Percentiles rank a stretch among this genome's conserved stretches.
These are phyloP conservation scores for Drosophila lutescens DNA, from an alignment of 2,888 invertebrate genomes.

Conservation along the genomic window DNA sequence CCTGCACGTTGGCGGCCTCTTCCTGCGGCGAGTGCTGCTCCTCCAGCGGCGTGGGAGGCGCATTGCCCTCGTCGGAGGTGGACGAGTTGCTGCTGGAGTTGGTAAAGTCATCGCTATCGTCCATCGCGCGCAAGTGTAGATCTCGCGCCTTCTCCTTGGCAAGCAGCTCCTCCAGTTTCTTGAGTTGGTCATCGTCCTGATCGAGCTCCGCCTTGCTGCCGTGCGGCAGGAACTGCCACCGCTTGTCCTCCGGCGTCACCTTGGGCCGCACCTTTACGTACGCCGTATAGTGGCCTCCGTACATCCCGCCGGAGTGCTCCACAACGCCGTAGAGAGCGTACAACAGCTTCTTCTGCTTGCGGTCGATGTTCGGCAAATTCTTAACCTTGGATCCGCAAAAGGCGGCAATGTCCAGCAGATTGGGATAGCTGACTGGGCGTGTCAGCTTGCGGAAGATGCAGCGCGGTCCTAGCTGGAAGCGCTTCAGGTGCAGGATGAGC, in stretches of 20 bases:
- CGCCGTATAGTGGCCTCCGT: constrained; percentile 94
- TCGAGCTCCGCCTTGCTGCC: constrained; percentile 86
- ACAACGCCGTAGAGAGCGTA: constrained; percentile 98
- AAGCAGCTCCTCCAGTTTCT: constrained; percentile 83
- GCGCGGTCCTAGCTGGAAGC: constrained; percentile 93
- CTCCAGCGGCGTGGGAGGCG: constrained; percentile 81
- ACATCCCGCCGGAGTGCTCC: constrained; percentile 96
- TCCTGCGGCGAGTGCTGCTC: constrained; percentile 62
- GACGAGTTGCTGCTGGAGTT: constrained; percentile 85
- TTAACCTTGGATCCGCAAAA: constrained; percentile 91
- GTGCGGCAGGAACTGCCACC: constrained; percentile 90
- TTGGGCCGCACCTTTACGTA: constrained; percentile 94
- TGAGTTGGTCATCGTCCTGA: constrained; percentile 85
- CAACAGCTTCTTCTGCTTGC: constrained; percentile 88
- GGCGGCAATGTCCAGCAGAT: constrained; percentile 93
- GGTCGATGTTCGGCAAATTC: constrained; percentile 87
- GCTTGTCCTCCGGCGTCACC: constrained; percentile 87
- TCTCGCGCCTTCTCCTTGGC: constrained; percentile 82
- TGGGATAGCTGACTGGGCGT: constrained; percentile 94
- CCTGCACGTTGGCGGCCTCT: constrained; percentile 76
- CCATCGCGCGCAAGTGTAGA: constrained; percentile 80
- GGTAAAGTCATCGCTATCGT: constrained; percentile 86
- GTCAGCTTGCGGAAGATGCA: constrained; percentile 92
- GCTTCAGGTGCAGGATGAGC: constrained; percentile 96
- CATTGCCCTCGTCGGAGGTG: constrained; percentile 50